Evolutionary conservation across 2,797 vertebrate genomes (phyloP).

Genomic region (Tadarida brasiliensis): DNA sequence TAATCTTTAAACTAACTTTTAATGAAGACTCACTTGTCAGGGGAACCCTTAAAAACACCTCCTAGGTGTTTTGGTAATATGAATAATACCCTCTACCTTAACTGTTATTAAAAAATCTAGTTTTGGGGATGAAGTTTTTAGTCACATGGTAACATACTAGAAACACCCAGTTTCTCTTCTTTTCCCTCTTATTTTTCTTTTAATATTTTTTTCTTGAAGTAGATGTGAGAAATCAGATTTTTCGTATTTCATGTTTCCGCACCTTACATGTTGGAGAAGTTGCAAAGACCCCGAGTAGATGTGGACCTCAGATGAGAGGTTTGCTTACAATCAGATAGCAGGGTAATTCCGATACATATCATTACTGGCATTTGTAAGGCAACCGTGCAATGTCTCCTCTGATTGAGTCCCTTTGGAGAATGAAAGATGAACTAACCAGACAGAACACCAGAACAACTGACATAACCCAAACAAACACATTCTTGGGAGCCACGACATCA

Average conservation of each 20-base stretch:
- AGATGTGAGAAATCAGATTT: not conserved
- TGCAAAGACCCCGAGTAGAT: not conserved
- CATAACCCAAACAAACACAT: constrained; percentile 5
- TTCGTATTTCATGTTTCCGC: not conserved
- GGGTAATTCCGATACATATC: not conserved
- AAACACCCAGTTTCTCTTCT: not conserved
- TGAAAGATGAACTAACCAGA: not conserved
- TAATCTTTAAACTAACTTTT: constrained; percentile 33
- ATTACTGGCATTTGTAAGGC: not conserved
- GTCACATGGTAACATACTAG: not conserved
- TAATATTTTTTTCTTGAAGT: not conserved
- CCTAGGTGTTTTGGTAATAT: not conserved
- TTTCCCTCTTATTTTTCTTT: not conserved
- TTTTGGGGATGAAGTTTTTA: not conserved
- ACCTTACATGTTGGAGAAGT: not conserved
- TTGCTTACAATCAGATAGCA: not conserved
- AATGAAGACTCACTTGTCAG: not conserved
- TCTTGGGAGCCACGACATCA: not conserved
- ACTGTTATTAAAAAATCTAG: not conserved
- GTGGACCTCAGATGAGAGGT: too few species aligned
- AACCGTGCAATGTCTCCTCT: not conserved
- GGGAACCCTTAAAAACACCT: not conserved
- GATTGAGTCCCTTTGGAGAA: not conserved
- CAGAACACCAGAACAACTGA: not conserved
- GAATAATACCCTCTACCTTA: not conserved